Evolutionary conservation across 2,888 invertebrate genomes (phyloP), one percentile per base, ranked within the genome.

Genomic region (Biston betularia): DNA sequence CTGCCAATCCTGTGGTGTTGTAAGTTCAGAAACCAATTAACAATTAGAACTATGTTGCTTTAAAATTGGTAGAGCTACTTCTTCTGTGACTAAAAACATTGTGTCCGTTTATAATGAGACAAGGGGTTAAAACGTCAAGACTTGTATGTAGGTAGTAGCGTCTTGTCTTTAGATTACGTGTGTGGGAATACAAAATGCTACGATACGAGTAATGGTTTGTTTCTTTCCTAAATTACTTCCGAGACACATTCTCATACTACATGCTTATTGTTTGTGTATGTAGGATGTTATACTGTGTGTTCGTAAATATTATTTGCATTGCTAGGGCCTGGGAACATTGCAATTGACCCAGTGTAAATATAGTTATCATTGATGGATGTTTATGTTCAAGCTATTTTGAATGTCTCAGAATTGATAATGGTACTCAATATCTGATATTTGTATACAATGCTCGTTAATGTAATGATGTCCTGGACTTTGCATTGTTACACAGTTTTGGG

Each of bases 141-240:
- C 24, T 49, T n/a, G 35, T 35, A 15, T 15, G 48, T 45, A 55
- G 45, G 65, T 59, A 44, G 50, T 8, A 44, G 50, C 0, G 38
- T 50, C 58, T 44, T 49, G 48, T 42, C 6, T 62, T 34, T 46
- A 58, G 71, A 40, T 57, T 65, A 55, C 58, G 69, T 75, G 73
- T 76, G 74, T 76, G 75, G 66, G 75, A 75, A 76, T 69, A 74
- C 71, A 76, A 80, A 77, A 74, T 74, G 75, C 77, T 74, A 75
- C 75, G 33, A 42, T 42, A 54, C 42, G 42, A 75, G 74, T 77
- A 76, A 76, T 76, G 68, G 74, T 72, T 73, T 76, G 73, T 74
- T 76, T 76, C 74, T 77, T 74, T 75, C 64, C 56, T 60, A 73
- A 72, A 73, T 72, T 14, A 65, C 73, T 73, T 73, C 72, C 70